Conservation (phyloP, 2,113 vertebrate species). For the Hemicordylus capensis region DNA sequence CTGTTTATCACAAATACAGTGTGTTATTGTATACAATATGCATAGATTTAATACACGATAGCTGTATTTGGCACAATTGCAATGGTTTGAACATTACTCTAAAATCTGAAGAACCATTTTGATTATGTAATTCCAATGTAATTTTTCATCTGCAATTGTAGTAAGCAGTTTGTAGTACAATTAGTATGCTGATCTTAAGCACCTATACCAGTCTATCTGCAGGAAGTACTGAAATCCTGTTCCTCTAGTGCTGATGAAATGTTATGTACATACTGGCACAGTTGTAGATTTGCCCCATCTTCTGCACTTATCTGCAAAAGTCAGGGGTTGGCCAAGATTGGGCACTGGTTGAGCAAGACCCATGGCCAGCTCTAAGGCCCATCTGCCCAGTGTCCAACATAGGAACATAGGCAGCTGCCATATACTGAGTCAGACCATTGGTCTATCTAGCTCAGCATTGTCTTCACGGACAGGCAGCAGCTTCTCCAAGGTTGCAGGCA, state of each 20-base stretch:
- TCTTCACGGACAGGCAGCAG: too few species aligned
- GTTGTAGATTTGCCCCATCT: neutral
- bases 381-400: too few species aligned
- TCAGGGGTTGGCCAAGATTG: too few species aligned
- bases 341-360: too few species aligned
- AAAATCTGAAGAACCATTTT: neutral
- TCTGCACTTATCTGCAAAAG: neutral
- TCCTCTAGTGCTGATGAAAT: neutral
- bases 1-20: neutral
- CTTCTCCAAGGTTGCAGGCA: too few species aligned
- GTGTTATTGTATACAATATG: neutral
- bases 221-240: neutral
- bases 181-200: neutral
- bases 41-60: neutral
- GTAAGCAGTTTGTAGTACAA: neutral
- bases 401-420: too few species aligned
- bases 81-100: neutral
- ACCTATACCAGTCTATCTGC: neutral
- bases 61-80: neutral
- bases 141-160: neutral
- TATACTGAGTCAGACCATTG: too few species aligned
- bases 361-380: too few species aligned
- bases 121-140: neutral
- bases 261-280: neutral
- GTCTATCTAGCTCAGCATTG: too few species aligned